Evolutionary conservation across 2,888 invertebrate genomes (phyloP), one percentile per base, ranked within the genome.

Genomic region (Panopea generosa): DNA sequence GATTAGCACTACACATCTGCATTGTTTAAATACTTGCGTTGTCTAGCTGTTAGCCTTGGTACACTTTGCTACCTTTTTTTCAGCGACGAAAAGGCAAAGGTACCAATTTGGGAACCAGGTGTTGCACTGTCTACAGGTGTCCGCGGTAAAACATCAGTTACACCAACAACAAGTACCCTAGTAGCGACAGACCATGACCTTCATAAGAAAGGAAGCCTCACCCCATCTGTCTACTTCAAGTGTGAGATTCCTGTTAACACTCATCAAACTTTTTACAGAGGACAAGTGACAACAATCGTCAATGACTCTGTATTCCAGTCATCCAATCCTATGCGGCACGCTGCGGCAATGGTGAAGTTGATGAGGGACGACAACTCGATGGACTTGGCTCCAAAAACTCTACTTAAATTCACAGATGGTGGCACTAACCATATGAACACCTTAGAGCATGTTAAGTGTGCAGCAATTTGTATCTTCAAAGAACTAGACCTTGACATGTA

Each of bases 1-100:
- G 80, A 82, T 65, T 49, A 67, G 1, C 76, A 81, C 53, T 81
- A 65, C 49, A 76, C 76, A 59, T 47, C 29, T 62, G 82, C 81
- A 9, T 38, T 52, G 14, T 71, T 79, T 11, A 76, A 74, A 43
- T 84, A 82, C 38, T 4, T 82, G 22, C 79, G 68, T 33, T 1
- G 40, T 1, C 22, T 14, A 20, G 63, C 82, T 3, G 29, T 77
- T 14, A 65, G 78, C 22, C 22, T 72, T 16, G 22, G 20, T 14
- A 52, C 59, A 4, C 1, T 29, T 24, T 45, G 3, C 4, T 24
- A 11, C 1, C 11, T 66, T 20, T 26, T 60, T 4, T 72, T 27
- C 38, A 68, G 68, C 47, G 77, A 77, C 45, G 75, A 75, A 38
- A 77, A 77, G 29, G 77, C 77, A 2, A 68, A 77, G 43, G 50